Conservation (phyloP, 2,113 vertebrate genomes). For the Pseudois nayaur region DNA sequence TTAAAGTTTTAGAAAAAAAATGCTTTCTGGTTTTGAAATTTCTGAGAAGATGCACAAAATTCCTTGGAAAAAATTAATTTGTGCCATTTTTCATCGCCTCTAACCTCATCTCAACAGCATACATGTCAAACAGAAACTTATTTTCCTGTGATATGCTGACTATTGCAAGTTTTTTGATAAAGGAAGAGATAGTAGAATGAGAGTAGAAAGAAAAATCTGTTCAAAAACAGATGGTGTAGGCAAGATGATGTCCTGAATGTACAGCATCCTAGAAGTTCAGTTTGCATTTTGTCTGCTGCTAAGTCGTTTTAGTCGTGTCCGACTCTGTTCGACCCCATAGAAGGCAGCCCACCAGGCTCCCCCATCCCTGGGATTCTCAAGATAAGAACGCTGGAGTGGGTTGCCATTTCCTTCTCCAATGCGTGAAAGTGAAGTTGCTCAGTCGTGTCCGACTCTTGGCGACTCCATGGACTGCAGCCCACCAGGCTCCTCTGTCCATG, state of each 20-base stretch:
- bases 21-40: constrained; percentile 90
- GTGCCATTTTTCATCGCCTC: constrained; percentile 89
- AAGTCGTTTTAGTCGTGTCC: too few relatives aligned
- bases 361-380: too few relatives aligned
- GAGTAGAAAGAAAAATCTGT: constrained; percentile 93
- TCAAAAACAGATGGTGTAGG: constrained; percentile 92
- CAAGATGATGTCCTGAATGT: constrained; percentile 96
- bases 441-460: accelerated
- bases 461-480: too few relatives aligned
- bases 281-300: constrained; percentile 88
- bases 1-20: constrained; percentile 92
- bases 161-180: constrained; percentile 96
- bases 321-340: accelerated
- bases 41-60: constrained; percentile 94
- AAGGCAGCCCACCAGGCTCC: too few relatives aligned
- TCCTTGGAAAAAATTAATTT: constrained; percentile 94
- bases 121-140: constrained; percentile 93
- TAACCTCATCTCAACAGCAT: constrained; percentile 91
- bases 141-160: constrained; percentile 96
- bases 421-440: too few relatives aligned
- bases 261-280: constrained; percentile 92
- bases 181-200: constrained; percentile 84
- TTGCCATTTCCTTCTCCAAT: too few relatives aligned
- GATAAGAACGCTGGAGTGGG: too few relatives aligned
- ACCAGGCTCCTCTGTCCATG: too few relatives aligned